These are phyloP conservation scores for Trematomus loennbergii DNA, from an alignment of 2,113 vertebrate genomes.

Conservation along the genomic window DNA sequence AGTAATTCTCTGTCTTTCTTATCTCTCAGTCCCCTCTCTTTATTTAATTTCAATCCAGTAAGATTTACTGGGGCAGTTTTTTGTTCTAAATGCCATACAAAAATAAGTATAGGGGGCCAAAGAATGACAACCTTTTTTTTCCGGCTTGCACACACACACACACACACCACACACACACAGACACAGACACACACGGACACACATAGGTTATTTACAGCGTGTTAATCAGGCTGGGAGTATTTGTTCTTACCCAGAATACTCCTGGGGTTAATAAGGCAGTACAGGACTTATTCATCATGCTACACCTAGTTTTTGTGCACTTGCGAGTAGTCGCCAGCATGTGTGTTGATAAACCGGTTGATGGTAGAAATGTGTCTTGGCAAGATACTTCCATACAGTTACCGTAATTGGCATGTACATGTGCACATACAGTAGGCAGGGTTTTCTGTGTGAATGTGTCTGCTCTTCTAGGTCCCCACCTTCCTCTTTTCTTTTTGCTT, in stretches of 20 bases:
- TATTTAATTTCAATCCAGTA: conserved; percentile 61
- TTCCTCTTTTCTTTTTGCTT: not conserved
- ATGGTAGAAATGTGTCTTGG: no score
- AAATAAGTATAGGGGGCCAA: conserved; percentile 34
- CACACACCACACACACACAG: not conserved
- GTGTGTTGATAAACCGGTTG: not conserved
- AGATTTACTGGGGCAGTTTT: conserved; percentile 52
- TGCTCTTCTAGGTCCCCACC: not conserved
- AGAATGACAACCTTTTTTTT: conserved; percentile 1
- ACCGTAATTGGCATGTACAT: not conserved
- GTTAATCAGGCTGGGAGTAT: conserved; percentile 86
- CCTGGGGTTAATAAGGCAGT: conserved; percentile 68
- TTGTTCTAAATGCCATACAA: conserved; percentile 50
- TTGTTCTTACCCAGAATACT: conserved; percentile 68
- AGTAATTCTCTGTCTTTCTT: conserved; percentile 67
- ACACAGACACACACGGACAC: not conserved
- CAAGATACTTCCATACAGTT: no score
- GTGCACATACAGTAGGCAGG: not conserved
- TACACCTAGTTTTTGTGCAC: conserved; percentile 29
- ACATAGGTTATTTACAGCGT: conserved; percentile 31
- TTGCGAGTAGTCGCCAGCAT: not conserved
- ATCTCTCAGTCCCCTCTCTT: conserved; percentile 42
- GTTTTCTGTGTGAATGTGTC: not conserved
- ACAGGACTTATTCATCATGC: conserved; percentile 60
- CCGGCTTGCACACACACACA: conserved; percentile 7